phyloP scores from a whole-genome alignment of 2,888 invertebrate species.

The Oligia strigilis region DNA sequence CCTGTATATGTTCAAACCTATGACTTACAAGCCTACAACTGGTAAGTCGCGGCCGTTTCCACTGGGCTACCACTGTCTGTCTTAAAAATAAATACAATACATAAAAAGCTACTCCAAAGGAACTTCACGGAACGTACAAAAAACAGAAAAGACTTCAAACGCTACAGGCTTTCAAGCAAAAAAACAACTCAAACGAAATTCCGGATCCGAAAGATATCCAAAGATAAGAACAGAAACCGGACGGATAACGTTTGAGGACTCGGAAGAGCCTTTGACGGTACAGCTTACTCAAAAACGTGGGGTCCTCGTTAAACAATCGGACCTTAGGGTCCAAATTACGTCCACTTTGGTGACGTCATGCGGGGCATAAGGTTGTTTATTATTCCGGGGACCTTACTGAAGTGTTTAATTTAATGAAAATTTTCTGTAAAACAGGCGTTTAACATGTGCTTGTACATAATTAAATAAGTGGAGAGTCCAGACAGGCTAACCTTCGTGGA shows the following conservation, averaged over 20 bases:
- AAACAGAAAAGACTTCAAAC: constrained; percentile 34
- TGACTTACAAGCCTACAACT: not conserved
- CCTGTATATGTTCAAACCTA: not conserved
- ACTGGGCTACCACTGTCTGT: not conserved
- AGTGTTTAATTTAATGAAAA: constrained; percentile 49
- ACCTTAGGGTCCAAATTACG: constrained; percentile 47
- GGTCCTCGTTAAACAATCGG: constrained; percentile 56
- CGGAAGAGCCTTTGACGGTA: constrained; percentile 43
- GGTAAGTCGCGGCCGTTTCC: not conserved
- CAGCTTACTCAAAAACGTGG: constrained; percentile 51
- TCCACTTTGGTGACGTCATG: constrained; percentile 47
- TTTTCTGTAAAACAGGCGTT: constrained; percentile 27
- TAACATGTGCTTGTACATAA: constrained; percentile 26
- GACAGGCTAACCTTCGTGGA: not conserved
- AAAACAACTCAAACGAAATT: constrained; percentile 58
- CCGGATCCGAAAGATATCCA: constrained; percentile 48
- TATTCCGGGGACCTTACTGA: constrained; percentile 30
- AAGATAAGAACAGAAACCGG: constrained; percentile 54
- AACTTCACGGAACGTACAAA: constrained; percentile 4
- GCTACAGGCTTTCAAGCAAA: constrained; percentile 29
- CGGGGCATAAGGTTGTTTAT: constrained; percentile 44
- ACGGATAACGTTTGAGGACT: constrained; percentile 55
- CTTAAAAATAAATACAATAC: not conserved
- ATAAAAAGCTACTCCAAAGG: not conserved
- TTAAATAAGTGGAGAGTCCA: constrained; percentile 26